Conservation (phyloP, 2,113 vertebrate species). For the Pelvicachromis taeniatus region DNA sequence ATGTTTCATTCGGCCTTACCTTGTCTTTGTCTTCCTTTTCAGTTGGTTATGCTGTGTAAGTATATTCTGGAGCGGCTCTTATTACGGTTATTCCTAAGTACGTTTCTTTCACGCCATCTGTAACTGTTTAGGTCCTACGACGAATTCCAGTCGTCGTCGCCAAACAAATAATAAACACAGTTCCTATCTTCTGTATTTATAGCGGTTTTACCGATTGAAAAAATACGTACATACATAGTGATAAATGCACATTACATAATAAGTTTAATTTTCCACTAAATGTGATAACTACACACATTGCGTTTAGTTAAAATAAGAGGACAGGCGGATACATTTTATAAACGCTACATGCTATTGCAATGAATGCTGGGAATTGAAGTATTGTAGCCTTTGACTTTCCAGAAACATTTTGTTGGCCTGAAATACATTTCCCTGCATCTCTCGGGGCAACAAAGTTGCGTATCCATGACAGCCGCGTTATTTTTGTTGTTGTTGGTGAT, state of each 20-base stretch:
- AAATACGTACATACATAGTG: rapidly evolving
- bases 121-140: constrained; percentile 33
- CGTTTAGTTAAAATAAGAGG: neutral
- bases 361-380: constrained; percentile 39
- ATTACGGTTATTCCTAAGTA: neutral
- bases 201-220: neutral
- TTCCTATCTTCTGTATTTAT: neutral
- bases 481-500: constrained; percentile 50
- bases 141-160: constrained; percentile 1
- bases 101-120: constrained; percentile 12
- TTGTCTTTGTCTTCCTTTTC: neutral
- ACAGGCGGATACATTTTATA: constrained; percentile 16
- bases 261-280: neutral
- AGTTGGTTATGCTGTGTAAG: neutral
- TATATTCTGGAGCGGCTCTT: neutral
- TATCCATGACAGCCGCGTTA: constrained; percentile 75
- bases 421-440: constrained; percentile 62
- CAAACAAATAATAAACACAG: neutral
- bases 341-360: neutral
- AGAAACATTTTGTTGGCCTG: neutral
- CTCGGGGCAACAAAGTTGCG: constrained; percentile 1
- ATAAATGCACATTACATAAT: neutral
- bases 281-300: neutral
- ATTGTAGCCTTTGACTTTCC: rapidly evolving
- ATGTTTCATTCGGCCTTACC: neutral